Conservation (phyloP, 2,888 invertebrate genomes). For the Drosophila maculinotata region DNA sequence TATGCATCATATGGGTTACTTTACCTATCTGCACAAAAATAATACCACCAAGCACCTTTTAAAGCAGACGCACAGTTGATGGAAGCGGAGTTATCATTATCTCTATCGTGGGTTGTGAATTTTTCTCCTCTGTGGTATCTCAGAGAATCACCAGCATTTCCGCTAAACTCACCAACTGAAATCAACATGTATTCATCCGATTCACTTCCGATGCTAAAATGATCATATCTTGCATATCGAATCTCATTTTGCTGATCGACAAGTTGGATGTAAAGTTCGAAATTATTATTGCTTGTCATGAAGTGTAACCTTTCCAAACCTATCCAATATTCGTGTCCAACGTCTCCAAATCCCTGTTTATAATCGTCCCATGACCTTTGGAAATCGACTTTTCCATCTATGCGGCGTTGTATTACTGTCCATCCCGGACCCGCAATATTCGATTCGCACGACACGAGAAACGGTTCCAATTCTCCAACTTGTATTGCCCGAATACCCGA, state of each 20-base stretch:
- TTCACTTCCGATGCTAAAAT: not conserved
- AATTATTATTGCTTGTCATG: not conserved
- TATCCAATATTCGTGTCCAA: not conserved
- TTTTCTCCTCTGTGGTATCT: not conserved
- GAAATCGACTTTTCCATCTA: conserved; percentile 20
- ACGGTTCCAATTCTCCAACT: no score
- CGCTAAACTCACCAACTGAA: not conserved
- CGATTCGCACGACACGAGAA: not conserved
- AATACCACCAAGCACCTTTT: no score
- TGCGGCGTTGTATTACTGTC: conserved; percentile 24
- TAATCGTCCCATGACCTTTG: conserved; percentile 17
- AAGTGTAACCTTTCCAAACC: not conserved
- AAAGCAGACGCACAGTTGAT: no score
- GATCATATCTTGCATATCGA: conserved; percentile 3
- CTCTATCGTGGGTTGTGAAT: no score
- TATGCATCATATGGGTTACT: no score
- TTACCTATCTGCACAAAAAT: no score
- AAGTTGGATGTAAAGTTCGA: conserved; percentile 1
- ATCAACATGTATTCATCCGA: not conserved
- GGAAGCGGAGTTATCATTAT: no score
- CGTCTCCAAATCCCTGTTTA: not conserved
- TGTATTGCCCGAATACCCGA: no score
- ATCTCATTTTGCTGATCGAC: not conserved
- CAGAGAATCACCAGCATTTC: conserved; percentile 1
- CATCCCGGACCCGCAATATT: not conserved